A percentile compares a stretch with the other conserved stretches of the same genome.
These are phyloP conservation scores for Nematolebias whitei DNA, from an alignment of 2,113 vertebrate species.

Conservation along the genomic window DNA sequence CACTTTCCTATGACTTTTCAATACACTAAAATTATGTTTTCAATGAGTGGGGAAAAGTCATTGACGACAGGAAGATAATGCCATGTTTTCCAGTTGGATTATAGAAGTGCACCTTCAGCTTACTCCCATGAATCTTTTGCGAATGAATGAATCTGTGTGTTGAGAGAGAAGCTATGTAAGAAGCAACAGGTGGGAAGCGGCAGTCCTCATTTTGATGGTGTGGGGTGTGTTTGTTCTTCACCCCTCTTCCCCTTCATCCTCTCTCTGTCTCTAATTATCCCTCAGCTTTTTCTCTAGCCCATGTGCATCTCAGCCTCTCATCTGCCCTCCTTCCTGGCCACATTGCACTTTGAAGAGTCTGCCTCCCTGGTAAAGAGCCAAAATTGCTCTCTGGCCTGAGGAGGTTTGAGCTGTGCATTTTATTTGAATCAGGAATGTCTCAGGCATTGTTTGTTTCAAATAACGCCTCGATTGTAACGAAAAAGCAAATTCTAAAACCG, in stretches of 20 bases:
- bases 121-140: neutral
- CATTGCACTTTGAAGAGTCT: slow-evolving; percentile 68
- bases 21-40: neutral
- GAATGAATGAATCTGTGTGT: neutral
- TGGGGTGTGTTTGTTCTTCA: slow-evolving; percentile 19
- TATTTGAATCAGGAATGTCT: slow-evolving; percentile 43
- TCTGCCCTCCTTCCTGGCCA: slow-evolving; percentile 58
- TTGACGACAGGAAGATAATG: slow-evolving; percentile 22
- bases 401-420: slow-evolving; percentile 71
- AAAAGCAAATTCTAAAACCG: slow-evolving; percentile 12
- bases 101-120: neutral
- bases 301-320: slow-evolving; percentile 57
- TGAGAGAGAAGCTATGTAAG: slow-evolving; percentile 20
- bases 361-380: slow-evolving; percentile 76
- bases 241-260: slow-evolving; percentile 47
- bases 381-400: slow-evolving; percentile 75
- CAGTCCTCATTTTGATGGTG: slow-evolving; percentile 61
- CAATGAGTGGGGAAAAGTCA: slow-evolving; percentile 27
- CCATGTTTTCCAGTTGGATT: neutral
- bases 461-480: slow-evolving; percentile 25
- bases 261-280: slow-evolving; percentile 75
- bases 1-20: no score
- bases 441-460: slow-evolving; percentile 27
- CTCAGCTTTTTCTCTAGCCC: slow-evolving; percentile 51
- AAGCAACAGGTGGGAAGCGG: slow-evolving; percentile 65